Base-by-base conservation (phyloP, 2,888 invertebrate genomes). In the Eupithecia vulgata region DNA sequence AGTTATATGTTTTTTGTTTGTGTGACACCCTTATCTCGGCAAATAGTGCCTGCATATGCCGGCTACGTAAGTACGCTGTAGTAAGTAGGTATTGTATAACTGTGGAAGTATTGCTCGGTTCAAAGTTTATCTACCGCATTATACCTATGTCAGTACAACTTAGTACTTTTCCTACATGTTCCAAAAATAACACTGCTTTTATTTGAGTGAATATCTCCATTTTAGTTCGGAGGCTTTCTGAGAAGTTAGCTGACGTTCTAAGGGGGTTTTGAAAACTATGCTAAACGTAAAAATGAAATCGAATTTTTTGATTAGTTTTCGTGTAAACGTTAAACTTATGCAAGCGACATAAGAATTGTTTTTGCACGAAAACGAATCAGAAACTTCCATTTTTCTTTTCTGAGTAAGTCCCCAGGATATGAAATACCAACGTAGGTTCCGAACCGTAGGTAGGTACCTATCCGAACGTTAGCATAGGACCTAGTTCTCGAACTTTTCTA, bases 131-230 rank as follows among this genome's bases (percentile, higher is more conserved):
- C 92, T 42, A 45, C 64, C 68, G 70, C 52, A 68, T 48, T 67
- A 45, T 71, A n/a, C n/a, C n/a, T n/a, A 64, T 67, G 45, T 67
- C 42, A 78, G 81, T 82, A 81, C 84, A 82, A 83, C 81, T 81
- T 81, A 80, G 91, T 92, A 91, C 86, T 91, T 92, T 92, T 92
- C 92, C 92, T 88, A 86, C 86, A 88, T 86, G 88, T 82, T 90
- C 89, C 90, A 90, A 90, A 87, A 89, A 86, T 57, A 57, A 57
- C 25, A 1, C 13, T 12, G 57, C 81, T 80, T 82, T 82, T 81
- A 82, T 83, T 81, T 79, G 77, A 80, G 83, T 83, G 81, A 25
- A 1, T 52, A 21, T 52, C 10, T 10, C 52, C 21, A 52, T 21
- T 57, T 57, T 13, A 57, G 25, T 52, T 57, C 13, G 13, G 57